Evolutionary conservation across 1,140 invertebrate genomes (phyloP).

Genomic region (Saccostrea glomerata): DNA sequence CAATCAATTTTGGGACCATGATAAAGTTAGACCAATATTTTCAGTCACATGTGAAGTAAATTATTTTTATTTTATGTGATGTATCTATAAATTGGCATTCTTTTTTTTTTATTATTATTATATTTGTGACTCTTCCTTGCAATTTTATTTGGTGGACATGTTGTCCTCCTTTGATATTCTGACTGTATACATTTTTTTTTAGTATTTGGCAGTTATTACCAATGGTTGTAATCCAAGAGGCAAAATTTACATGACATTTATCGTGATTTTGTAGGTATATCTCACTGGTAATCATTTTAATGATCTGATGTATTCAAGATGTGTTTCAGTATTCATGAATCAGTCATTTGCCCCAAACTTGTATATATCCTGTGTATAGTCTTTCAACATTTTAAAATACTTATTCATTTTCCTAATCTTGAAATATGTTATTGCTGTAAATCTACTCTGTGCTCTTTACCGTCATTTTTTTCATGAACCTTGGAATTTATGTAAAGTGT

Average conservation of each 20-base stretch:
- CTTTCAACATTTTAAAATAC: background rate
- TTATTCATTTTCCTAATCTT: background rate
- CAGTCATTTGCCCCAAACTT: background rate
- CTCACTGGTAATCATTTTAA: background rate
- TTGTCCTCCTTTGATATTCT: too few relatives aligned
- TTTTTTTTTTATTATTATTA: too few relatives aligned
- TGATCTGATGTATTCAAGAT: background rate
- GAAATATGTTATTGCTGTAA: background rate
- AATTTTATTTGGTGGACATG: too few relatives aligned
- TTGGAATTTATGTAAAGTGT: background rate
- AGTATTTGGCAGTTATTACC: too few relatives aligned
- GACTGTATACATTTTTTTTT: too few relatives aligned
- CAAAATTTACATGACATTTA: background rate
- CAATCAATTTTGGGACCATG: too few relatives aligned
- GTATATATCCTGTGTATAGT: background rate
- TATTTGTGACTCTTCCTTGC: too few relatives aligned
- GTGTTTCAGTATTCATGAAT: background rate
- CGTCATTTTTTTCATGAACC: background rate
- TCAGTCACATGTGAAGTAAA: too few relatives aligned
- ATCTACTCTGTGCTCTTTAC: background rate
- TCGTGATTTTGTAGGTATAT: background rate
- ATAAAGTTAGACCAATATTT: too few relatives aligned
- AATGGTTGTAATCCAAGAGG: too few relatives aligned
- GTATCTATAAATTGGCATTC: too few relatives aligned
- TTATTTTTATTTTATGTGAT: too few relatives aligned